phyloP scores from a whole-genome alignment of 37 sponge, comb jelly and placozoan genomes.

The Axinella damicornis region DNA sequence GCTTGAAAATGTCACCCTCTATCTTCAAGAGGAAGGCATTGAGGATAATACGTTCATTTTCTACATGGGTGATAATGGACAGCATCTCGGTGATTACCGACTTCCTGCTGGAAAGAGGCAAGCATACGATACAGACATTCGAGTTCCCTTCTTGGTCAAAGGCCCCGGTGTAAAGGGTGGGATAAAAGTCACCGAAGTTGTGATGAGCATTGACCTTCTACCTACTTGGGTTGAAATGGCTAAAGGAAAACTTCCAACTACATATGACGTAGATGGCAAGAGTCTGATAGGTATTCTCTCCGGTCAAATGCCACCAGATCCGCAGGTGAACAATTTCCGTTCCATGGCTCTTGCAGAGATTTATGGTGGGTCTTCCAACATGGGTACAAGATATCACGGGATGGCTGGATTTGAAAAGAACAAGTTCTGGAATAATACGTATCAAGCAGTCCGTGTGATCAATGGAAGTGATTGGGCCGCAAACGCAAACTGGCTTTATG shows the following conservation, averaged over 20 bases:
- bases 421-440: slow-evolving; percentile 84
- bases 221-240: slow-evolving; percentile 78
- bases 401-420: slow-evolving; percentile 54
- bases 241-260: slow-evolving; percentile 1
- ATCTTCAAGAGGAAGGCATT: slow-evolving; percentile 41
- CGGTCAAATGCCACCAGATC: neutral
- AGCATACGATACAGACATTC: slow-evolving; percentile 76
- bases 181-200: slow-evolving; percentile 49
- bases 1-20: slow-evolving; percentile 34
- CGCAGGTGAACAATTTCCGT: slow-evolving; percentile 55
- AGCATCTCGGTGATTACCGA: slow-evolving; percentile 76
- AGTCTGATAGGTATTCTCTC: slow-evolving; percentile 50
- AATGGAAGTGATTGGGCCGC: slow-evolving; percentile 74
- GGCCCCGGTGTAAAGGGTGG: slow-evolving; percentile 75
- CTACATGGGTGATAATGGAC: slow-evolving; percentile 85
- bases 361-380: slow-evolving; percentile 79
- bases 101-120: slow-evolving; percentile 80
- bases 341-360: slow-evolving; percentile 69
- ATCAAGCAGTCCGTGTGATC: slow-evolving; percentile 72
- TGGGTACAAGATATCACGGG: slow-evolving; percentile 56
- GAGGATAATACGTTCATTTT: slow-evolving; percentile 69
- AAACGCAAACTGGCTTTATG: slow-evolving; percentile 73
- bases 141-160: slow-evolving; percentile 71
- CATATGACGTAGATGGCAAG: slow-evolving; percentile 65
- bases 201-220: slow-evolving; percentile 70